A percentile compares a stretch with the other conserved stretches of the same genome.
phyloP scores from a whole-genome alignment of 2,888 invertebrate genomes.

The Phengaris alcon region DNA sequence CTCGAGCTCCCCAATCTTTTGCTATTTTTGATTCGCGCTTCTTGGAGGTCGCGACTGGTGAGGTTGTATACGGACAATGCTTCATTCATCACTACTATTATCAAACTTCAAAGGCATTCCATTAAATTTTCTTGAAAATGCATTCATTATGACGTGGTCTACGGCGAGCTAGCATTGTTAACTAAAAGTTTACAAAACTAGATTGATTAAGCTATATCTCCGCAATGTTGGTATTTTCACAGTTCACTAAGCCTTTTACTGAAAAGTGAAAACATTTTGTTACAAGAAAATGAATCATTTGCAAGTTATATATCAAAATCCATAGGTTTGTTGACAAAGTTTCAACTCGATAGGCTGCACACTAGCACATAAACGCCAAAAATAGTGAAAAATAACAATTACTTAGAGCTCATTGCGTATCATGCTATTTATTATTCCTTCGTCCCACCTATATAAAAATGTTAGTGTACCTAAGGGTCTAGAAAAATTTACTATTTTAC shows the following conservation, averaged over 20 bases:
- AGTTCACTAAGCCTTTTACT: not conserved
- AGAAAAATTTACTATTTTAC: too few species aligned
- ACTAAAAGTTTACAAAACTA: not conserved
- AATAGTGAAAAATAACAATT: too few species aligned
- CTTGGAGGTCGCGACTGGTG: conserved; percentile 11
- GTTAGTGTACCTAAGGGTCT: too few species aligned
- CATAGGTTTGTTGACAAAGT: too few species aligned
- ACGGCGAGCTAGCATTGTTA: not conserved
- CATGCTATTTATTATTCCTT: too few species aligned
- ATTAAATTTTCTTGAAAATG: not conserved
- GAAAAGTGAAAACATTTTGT: not conserved
- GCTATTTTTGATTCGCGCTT: conserved; percentile 17
- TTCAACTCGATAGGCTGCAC: too few species aligned
- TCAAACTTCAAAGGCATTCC: not conserved
- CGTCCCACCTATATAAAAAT: too few species aligned
- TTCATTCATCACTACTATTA: conserved; percentile 17
- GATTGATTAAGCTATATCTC: not conserved
- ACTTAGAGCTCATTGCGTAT: too few species aligned
- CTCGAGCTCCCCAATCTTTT: conserved; percentile 50
- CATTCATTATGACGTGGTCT: not conserved
- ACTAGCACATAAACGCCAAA: too few species aligned
- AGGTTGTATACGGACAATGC: conserved; percentile 20
- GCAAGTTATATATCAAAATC: too few species aligned
- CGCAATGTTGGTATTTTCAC: not conserved
- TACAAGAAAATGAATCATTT: too few species aligned